Evolutionary conservation across 1,140 invertebrate genomes (phyloP).

Genomic region (Euura lappo): DNA sequence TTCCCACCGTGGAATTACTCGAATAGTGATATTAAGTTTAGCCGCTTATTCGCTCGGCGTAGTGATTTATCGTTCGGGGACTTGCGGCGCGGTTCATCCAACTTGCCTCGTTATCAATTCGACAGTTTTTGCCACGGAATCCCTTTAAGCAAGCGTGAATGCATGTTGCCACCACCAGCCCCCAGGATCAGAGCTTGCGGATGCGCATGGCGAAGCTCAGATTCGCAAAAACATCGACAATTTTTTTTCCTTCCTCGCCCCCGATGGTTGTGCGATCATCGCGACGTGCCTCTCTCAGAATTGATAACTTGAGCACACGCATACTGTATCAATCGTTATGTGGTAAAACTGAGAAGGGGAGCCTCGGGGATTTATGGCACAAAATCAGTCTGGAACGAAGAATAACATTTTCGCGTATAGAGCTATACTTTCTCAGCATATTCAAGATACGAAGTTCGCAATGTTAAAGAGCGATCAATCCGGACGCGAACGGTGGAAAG

Average conservation of each 20-base stretch:
- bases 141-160: background rate
- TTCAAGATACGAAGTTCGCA: no score
- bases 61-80: no score
- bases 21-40: slow-evolving; percentile 1
- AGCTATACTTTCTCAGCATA: no score
- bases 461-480: no score
- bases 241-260: background rate
- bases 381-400: no score
- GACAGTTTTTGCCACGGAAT: background rate
- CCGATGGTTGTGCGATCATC: background rate
- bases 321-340: no score
- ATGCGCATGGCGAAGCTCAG: background rate
- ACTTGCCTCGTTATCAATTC: background rate
- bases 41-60: background rate
- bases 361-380: no score
- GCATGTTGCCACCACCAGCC: background rate
- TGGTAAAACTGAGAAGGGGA: no score
- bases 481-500: no score
- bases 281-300: background rate
- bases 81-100: no score
- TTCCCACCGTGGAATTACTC: background rate
- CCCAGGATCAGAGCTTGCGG: background rate
- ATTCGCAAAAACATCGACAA: background rate
- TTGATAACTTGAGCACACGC: no score
- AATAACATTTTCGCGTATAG: no score